A percentile compares a stretch with the other conserved stretches of the same genome.
These are phyloP conservation scores for Himalopsyche phryganea DNA, from an alignment of 1,140 invertebrate genomes.

Conservation along the genomic window DNA sequence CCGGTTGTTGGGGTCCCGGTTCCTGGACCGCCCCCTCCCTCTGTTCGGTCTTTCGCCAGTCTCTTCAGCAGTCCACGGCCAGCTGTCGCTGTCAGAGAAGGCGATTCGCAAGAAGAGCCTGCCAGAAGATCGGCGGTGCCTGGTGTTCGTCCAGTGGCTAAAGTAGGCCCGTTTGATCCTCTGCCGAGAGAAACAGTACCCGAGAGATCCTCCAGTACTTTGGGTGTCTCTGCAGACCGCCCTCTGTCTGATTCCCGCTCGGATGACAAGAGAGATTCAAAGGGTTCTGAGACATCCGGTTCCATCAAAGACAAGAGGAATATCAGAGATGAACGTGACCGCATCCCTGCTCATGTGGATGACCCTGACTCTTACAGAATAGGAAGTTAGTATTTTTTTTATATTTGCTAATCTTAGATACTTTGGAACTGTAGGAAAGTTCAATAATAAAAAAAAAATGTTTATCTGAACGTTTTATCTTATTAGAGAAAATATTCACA, in stretches of 20 bases:
- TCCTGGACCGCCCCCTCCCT: slow-evolving; percentile 38
- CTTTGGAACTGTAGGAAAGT: too few relatives aligned
- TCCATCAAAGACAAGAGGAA: slow-evolving; percentile 34
- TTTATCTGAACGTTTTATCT: too few relatives aligned
- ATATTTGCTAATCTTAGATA: too few relatives aligned
- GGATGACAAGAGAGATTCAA: slow-evolving; percentile 5
- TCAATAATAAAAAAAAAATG: too few relatives aligned
- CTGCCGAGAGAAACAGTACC: slow-evolving; percentile 38
- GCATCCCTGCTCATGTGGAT: slow-evolving; percentile 41
- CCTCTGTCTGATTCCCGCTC: too few relatives aligned
- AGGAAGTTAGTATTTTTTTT: slow-evolving; percentile 54
- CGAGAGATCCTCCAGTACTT: slow-evolving; percentile 35
- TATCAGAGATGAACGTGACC: slow-evolving; percentile 35
- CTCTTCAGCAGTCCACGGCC: slow-evolving; percentile 35
- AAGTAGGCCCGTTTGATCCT: slow-evolving; percentile 56
- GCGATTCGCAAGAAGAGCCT: slow-evolving; percentile 30
- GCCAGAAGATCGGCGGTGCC: slow-evolving; percentile 23
- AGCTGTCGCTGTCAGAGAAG: slow-evolving; percentile 32
- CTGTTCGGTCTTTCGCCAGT: slow-evolving; percentile 50
- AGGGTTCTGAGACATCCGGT: slow-evolving; percentile 16
- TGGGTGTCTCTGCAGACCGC: background rate
- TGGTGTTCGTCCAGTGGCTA: slow-evolving; percentile 47
- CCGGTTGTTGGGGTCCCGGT: slow-evolving; percentile 18
- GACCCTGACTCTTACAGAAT: slow-evolving; percentile 63
- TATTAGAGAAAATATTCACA: too few relatives aligned